phyloP scores from a whole-genome alignment of 2,888 invertebrate species.

The Cremastinae sp. region DNA sequence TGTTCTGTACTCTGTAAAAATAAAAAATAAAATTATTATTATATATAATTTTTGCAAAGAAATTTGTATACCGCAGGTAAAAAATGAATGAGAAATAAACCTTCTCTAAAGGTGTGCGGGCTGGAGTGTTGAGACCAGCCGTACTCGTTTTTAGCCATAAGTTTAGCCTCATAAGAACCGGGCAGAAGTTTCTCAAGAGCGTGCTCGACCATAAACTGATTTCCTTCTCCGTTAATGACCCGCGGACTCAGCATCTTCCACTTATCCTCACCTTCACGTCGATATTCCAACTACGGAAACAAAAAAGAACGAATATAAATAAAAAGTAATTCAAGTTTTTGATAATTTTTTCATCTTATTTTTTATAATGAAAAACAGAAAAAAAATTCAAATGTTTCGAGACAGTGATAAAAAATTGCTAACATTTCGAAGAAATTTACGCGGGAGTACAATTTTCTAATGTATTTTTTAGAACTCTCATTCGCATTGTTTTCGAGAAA shows the following conservation, averaged over 20 bases:
- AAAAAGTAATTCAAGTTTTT: too few relatives aligned
- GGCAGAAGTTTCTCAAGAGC: conserved; percentile 67
- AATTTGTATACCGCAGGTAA: neutral
- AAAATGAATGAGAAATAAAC: conserved; percentile 59
- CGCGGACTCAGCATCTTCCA: conserved; percentile 68
- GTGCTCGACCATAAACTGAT: conserved; percentile 69
- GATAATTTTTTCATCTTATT: conserved; percentile 9
- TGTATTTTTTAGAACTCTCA: neutral
- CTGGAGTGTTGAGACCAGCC: conserved; percentile 73
- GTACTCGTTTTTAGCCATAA: conserved; percentile 71
- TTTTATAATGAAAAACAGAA: neutral
- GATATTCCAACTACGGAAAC: conserved; percentile 72
- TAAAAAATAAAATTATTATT: conserved; percentile 18
- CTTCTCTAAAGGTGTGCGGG: conserved; percentile 67
- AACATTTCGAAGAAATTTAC: too few relatives aligned
- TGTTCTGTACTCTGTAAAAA: conserved; percentile 63
- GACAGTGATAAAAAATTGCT: too few relatives aligned
- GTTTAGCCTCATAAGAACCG: conserved; percentile 72
- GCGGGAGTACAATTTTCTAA: neutral
- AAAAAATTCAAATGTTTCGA: too few relatives aligned
- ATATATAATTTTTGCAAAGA: neutral
- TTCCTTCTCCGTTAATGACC: conserved; percentile 68
- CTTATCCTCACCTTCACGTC: conserved; percentile 63
- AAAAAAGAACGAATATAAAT: neutral
- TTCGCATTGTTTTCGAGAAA: neutral